Base-by-base conservation (phyloP, 2,888 invertebrate genomes). In the Isoperla grammatica region DNA sequence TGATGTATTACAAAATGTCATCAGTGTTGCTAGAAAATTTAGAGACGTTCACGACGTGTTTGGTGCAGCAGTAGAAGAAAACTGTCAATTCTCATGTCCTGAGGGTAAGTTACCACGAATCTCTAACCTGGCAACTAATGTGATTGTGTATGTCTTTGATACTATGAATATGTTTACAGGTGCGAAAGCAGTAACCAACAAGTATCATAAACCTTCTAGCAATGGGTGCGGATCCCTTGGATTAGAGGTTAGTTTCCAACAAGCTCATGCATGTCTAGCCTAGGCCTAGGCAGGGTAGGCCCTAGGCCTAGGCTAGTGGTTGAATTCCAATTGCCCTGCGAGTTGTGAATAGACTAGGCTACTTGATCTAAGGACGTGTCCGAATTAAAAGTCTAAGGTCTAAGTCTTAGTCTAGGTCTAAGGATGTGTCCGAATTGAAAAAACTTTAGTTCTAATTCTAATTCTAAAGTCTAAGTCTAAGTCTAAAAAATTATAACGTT, bases 221-320 rank as follows among this genome's bases (percentile, higher is more conserved):
- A 87, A 94, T 75, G 93, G 94, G 15, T 95, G 94, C 76, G 94
- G 94, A 5, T 87, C 91, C 0, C 75, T 89, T 23, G 92, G 92
- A 9, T 77, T 93, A 65, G 81, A 79, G 73, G 81, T 80, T 83
- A 67, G 80, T 85, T 50, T 56, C 37, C 39, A n/a, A 12, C 49
- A 12, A 11, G 12, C 17, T 17, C 50, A 49, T 57, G 29, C 12
- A 29, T 29, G 4, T 29, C 29, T 29, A 29, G 29, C 5, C 29
- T 29, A 29, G 29, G 29, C 29, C 29, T 40, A 35, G 2, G 50
- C 42, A 56, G 29, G 9, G 1, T 55, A n/a, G 13, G 40, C 5
- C 1, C 13, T 29, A 29, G n/a, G 29, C 29, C 29, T 29, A 29
- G 29, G 5, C 4, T 29, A 29, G 4, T 29, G 5, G 29, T 29